Conservation (phyloP, 1,140 invertebrate species). For the Latrodectus geometricus region DNA sequence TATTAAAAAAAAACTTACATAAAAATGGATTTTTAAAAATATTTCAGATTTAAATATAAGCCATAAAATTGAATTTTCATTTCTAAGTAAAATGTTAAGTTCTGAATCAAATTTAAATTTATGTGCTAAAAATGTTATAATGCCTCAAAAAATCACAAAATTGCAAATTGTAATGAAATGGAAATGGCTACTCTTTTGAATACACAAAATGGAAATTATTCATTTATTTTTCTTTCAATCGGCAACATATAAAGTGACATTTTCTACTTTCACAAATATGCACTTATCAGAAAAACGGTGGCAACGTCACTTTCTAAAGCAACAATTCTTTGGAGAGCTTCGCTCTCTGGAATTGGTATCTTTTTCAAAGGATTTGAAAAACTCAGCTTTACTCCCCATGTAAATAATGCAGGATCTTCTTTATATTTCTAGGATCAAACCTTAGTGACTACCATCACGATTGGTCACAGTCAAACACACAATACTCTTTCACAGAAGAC, state of each 20-base stretch:
- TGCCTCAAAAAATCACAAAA: too few species aligned
- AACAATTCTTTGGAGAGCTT: constrained; percentile 13
- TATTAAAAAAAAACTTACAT: too few species aligned
- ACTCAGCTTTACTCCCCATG: constrained; percentile 2
- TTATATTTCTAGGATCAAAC: constrained; percentile 36
- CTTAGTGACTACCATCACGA: constrained; percentile 20
- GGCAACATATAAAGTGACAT: constrained; percentile 17
- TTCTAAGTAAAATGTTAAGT: too few species aligned
- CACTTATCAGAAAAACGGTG: constrained; percentile 14
- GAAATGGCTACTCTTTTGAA: constrained; percentile 7
- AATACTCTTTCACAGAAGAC: background rate
- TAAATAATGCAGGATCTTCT: constrained; percentile 21
- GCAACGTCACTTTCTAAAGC: background rate
- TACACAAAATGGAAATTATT: constrained; percentile 14
- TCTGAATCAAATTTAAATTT: too few species aligned
- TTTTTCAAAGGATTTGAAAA: constrained; percentile 7
- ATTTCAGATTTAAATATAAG: too few species aligned
- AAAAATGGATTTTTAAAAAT: too few species aligned
- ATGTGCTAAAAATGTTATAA: too few species aligned
- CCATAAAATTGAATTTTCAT: too few species aligned
- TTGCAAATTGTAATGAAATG: background rate
- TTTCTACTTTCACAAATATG: constrained; percentile 5
- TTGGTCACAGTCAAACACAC: background rate
- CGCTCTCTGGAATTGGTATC: constrained; percentile 24
- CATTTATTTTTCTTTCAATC: constrained; percentile 22